Conservation (phyloP, 2,797 vertebrate species). For the Tarsius wallacei region DNA sequence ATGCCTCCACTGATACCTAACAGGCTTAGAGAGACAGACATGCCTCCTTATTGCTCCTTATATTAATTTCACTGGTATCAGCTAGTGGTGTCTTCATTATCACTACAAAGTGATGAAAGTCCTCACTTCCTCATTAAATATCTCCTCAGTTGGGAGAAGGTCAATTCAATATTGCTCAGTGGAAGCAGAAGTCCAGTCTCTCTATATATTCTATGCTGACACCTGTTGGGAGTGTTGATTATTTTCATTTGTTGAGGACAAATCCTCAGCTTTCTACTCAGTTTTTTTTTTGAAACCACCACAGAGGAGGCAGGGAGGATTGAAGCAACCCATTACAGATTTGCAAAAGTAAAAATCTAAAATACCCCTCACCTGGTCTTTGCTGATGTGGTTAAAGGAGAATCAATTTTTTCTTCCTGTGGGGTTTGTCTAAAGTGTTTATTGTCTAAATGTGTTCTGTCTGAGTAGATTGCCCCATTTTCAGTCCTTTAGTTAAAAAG, state of each 20-base stretch:
- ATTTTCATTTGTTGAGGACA: background rate
- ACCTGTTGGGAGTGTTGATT: background rate
- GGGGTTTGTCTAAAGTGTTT: background rate
- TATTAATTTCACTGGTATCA: background rate
- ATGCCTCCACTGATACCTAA: background rate
- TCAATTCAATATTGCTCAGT: background rate
- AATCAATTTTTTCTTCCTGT: background rate
- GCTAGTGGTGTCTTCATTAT: background rate
- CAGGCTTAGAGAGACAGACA: background rate
- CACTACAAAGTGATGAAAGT: background rate
- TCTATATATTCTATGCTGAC: background rate
- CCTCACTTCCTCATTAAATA: background rate
- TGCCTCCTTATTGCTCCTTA: background rate
- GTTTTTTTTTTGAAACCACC: background rate
- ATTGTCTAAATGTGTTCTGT: background rate
- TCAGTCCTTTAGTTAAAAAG: background rate
- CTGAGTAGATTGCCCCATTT: background rate
- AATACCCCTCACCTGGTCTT: background rate
- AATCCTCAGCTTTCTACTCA: background rate
- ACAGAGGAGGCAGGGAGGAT: background rate
- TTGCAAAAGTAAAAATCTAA: background rate
- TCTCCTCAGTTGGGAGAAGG: background rate
- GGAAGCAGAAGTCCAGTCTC: background rate
- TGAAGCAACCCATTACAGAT: background rate
- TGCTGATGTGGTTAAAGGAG: background rate